These are phyloP conservation scores for Drosophila leontia DNA, from an alignment of 1,140 invertebrate genomes.

Conservation along the genomic window DNA sequence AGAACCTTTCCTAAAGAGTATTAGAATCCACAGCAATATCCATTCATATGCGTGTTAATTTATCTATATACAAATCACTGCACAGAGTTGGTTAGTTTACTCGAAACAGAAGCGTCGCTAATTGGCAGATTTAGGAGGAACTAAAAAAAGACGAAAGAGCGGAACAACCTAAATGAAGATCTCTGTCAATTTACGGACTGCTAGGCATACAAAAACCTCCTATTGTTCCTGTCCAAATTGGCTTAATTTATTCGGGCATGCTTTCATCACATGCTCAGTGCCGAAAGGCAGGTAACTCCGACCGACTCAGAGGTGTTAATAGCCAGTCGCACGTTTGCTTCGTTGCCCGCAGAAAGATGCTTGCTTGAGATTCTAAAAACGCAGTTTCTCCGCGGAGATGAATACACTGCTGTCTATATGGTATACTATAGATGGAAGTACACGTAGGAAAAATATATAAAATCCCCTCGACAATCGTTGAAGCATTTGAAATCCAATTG, in stretches of 20 bases:
- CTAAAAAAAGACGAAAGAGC: neutral
- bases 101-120: constrained; percentile 48
- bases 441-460: constrained; percentile 33
- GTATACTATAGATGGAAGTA: constrained; percentile 1
- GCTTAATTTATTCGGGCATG: constrained; percentile 60
- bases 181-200: constrained; percentile 51
- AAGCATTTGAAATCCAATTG: constrained; percentile 37
- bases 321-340: constrained; percentile 33
- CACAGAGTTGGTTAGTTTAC: constrained; percentile 1
- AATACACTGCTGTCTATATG: neutral
- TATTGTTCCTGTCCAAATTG: constrained; percentile 66
- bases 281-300: constrained; percentile 25
- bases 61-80: constrained; percentile 24
- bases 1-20: neutral
- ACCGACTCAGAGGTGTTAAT: constrained; percentile 59
- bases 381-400: constrained; percentile 36
- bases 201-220: constrained; percentile 47
- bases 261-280: constrained; percentile 59
- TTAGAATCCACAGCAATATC: constrained; percentile 4
- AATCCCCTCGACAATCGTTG: constrained; percentile 46
- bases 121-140: constrained; percentile 47
- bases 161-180: constrained; percentile 46
- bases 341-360: constrained; percentile 30
- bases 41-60: constrained; percentile 39
- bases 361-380: constrained; percentile 37